Evolutionary conservation across 1,140 invertebrate genomes (phyloP), one percentile per base, ranked within the genome.

Genomic region (Drosophila pseudoananassae): DNA sequence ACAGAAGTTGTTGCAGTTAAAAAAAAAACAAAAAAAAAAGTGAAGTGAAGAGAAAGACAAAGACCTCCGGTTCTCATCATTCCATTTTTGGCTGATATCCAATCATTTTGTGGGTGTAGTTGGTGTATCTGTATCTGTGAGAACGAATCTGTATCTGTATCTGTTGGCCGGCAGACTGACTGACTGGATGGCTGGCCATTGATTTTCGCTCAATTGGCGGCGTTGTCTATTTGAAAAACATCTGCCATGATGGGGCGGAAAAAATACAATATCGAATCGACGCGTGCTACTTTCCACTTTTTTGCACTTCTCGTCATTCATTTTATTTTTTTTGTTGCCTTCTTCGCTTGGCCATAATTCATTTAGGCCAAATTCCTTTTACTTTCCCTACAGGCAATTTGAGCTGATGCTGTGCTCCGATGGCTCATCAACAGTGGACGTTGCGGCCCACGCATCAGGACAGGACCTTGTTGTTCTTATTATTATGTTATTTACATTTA

Each of bases 401-500:
- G 57, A 61, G 72, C 53, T 69, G 61, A 73, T 80, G 82, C 40
- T 43, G 47, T 43, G 47, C 79, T 65, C 59, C 46, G 43, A 20
- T 46, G 43, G 43, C 43, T 75, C 56, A 78, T 54, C 63, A 33
- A 9, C 36, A 29, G 17, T 15, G 47, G 4, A 45, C 40, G 10
- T 36, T 36, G 33, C 4, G 43, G 27, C 50, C 25, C 58, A 60
- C 58, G 58, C 49, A 59, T 50, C 29, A 12, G 14, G 40, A 6
- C 12, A 45, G 46, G 25, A 31, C 46, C 46, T 55, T 31, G 65
- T 51, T 66, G 60, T 55, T 59, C 36, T 31, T 38, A 75, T 61
- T 82, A 82, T 87, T 88, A 87, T 83, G 83, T 78, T 88, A 87
- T 87, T 88, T 87, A 87, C 82, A 88, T 82, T 88, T 82, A 87